These are phyloP conservation scores for Sphaerophoria taeniata DNA, from an alignment of 2,888 invertebrate species.

Conservation along the genomic window DNA sequence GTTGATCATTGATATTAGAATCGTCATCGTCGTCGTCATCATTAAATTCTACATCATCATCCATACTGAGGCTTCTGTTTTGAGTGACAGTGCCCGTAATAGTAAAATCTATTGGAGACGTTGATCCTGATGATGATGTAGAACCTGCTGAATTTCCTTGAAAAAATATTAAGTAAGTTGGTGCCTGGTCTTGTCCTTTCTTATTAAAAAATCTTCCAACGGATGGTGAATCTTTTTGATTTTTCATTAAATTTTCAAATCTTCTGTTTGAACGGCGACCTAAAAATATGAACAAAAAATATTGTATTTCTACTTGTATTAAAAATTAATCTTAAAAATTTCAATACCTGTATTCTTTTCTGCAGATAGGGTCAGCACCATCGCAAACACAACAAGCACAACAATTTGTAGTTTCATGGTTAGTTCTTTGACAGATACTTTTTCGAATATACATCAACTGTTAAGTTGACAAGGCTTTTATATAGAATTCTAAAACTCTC, in stretches of 20 bases:
- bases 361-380: neutral
- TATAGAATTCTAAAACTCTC: slow-evolving; percentile 6
- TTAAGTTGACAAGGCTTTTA: neutral
- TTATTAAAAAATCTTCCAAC: neutral
- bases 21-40: neutral
- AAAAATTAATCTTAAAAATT: neutral
- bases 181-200: neutral
- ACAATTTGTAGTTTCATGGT: slow-evolving; percentile 5
- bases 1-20: neutral
- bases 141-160: neutral
- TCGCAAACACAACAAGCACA: neutral
- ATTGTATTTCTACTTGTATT: neutral
- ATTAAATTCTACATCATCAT: neutral
- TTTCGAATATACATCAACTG: neutral
- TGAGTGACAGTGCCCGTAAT: neutral
- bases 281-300: neutral
- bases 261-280: neutral
- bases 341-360: neutral
- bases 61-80: neutral
- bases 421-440: slow-evolving; percentile 1
- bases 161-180: neutral
- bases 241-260: neutral
- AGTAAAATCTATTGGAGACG: neutral
- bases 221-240: neutral
- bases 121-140: neutral